These are phyloP conservation scores for Gortyna flavago DNA, from an alignment of 2,888 invertebrate species.

Conservation along the genomic window DNA sequence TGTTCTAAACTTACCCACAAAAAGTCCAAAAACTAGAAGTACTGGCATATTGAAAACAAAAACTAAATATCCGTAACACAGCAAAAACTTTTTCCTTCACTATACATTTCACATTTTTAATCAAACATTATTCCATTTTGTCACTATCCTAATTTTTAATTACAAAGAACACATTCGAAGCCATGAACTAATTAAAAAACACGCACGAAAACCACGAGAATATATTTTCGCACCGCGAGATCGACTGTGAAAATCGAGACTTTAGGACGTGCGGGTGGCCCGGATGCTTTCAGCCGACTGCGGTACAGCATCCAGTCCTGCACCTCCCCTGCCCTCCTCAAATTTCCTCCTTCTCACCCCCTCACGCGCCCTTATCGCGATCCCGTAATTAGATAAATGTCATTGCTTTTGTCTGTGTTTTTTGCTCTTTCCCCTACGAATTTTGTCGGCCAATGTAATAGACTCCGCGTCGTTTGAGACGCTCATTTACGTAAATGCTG, in stretches of 20 bases:
- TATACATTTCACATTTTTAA: slow-evolving; percentile 73
- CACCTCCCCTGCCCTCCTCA: slow-evolving; percentile 69
- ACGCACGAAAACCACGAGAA: slow-evolving; percentile 49
- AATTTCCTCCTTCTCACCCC: slow-evolving; percentile 69
- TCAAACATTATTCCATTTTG: slow-evolving; percentile 54
- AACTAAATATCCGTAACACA: slow-evolving; percentile 70
- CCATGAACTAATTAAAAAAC: slow-evolving; percentile 46
- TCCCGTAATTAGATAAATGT: slow-evolving; percentile 89
- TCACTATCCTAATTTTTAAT: slow-evolving; percentile 58
- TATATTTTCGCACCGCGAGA: slow-evolving; percentile 52
- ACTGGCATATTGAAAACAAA: slow-evolving; percentile 72
- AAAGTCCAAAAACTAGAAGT: slow-evolving; percentile 78
- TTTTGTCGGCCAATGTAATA: slow-evolving; percentile 77
- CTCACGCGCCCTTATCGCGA: slow-evolving; percentile 83
- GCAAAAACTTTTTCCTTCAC: slow-evolving; percentile 65
- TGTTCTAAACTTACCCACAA: slow-evolving; percentile 74
- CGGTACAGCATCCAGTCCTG: slow-evolving; percentile 78
- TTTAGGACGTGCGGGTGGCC: slow-evolving; percentile 60
- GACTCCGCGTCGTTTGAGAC: slow-evolving; percentile 71
- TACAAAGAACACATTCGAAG: slow-evolving; percentile 55
- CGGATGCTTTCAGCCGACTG: slow-evolving; percentile 76
- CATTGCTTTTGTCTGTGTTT: slow-evolving; percentile 85
- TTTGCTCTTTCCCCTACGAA: slow-evolving; percentile 75
- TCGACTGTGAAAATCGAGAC: slow-evolving; percentile 44
- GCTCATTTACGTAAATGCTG: slow-evolving; percentile 72